Evolutionary conservation across 1,140 invertebrate genomes (phyloP).

Genomic region (Listronotus oregonensis): DNA sequence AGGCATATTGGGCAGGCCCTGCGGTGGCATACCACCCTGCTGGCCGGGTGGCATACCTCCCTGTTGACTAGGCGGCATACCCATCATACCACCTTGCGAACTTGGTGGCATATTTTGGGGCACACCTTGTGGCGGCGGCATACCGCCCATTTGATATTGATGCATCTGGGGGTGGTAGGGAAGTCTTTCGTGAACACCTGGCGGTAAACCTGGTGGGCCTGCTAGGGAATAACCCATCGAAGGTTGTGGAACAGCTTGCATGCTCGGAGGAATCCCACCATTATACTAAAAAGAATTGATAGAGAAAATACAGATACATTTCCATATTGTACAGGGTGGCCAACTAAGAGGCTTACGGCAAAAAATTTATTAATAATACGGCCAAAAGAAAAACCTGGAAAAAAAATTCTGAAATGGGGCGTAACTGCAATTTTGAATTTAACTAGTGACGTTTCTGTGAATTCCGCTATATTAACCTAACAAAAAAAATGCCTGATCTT

Average conservation of each 20-base stretch:
- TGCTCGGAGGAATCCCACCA: background rate
- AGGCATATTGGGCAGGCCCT: background rate
- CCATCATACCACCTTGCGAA: background rate
- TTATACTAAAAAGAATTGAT: conserved; percentile 9
- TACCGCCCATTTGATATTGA: background rate
- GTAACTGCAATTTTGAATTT: too few relatives aligned
- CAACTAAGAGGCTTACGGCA: too few relatives aligned
- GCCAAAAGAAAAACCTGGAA: too few relatives aligned
- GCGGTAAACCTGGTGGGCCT: conserved; percentile 19
- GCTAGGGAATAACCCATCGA: conserved; percentile 14
- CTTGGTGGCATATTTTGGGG: conserved; percentile 13
- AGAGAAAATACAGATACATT: background rate
- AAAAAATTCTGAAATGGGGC: too few relatives aligned
- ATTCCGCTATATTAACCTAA: too few relatives aligned
- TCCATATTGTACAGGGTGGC: too few relatives aligned
- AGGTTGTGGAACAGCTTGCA: background rate
- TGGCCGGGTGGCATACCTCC: background rate
- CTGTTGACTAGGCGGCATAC: conserved; percentile 4
- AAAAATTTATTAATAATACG: too few relatives aligned
- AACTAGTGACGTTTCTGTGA: too few relatives aligned
- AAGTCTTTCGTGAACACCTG: conserved; percentile 12
- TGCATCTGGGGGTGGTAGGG: conserved; percentile 11
- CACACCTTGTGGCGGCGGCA: conserved; percentile 3
- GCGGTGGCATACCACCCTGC: background rate
- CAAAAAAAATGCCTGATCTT: too few relatives aligned